These are phyloP conservation scores for Eremophila alpestris DNA, from an alignment of 2,797 vertebrate genomes.

Conservation along the genomic window DNA sequence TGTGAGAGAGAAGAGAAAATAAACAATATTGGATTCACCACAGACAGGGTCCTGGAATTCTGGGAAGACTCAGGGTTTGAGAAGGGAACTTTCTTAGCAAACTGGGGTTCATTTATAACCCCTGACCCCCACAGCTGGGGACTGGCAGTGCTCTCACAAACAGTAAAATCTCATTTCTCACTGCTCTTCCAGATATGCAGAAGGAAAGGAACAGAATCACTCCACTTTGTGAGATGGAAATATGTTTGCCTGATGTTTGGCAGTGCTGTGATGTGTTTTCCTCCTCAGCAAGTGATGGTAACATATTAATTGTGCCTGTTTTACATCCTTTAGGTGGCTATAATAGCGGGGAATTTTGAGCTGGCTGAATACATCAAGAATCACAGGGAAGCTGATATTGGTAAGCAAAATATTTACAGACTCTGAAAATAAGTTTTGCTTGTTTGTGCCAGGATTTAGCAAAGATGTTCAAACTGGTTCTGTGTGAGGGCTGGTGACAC, in stretches of 20 bases:
- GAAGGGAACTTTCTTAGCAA: no score
- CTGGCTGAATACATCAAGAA: slow-evolving; percentile 95
- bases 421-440: not conserved
- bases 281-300: not conserved
- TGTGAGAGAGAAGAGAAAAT: no score
- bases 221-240: not conserved
- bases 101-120: no score
- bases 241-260: not conserved
- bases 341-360: slow-evolving; percentile 96
- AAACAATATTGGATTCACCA: no score
- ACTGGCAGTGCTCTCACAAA: not conserved
- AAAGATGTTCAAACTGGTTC: not conserved
- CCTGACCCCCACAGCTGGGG: not conserved
- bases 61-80: no score
- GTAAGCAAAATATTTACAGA: slow-evolving; percentile 76
- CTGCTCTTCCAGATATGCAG: not conserved
- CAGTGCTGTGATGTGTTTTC: not conserved
- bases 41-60: no score
- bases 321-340: slow-evolving; percentile 85
- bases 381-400: slow-evolving; percentile 91
- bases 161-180: not conserved
- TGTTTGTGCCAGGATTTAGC: not conserved
- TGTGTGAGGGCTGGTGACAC: not conserved
- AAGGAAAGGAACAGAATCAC: not conserved
- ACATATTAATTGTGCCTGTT: not conserved